A percentile compares a stretch with the other conserved stretches of the same genome.
phyloP scores from a whole-genome alignment of 2,888 invertebrate genomes.

The Aricia artaxerxes region DNA sequence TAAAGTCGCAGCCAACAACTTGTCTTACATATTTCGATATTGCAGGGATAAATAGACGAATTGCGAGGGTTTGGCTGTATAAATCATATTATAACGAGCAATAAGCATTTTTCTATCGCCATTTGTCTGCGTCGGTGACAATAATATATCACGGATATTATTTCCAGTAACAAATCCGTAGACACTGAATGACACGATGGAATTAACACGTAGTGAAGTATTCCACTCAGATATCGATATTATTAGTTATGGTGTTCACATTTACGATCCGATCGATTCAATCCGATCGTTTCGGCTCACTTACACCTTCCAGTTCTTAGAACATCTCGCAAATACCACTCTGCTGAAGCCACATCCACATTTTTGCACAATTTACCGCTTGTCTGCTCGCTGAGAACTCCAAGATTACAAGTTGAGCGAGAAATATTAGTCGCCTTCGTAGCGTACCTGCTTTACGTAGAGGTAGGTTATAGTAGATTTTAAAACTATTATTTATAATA shows the following conservation, averaged over 20 bases:
- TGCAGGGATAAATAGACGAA: background rate
- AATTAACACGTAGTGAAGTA: background rate
- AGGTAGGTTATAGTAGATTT: background rate
- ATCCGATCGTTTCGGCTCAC: background rate
- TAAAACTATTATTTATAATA: background rate
- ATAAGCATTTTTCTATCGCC: conserved; percentile 15
- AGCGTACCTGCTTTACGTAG: background rate
- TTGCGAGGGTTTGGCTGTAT: conserved; percentile 1
- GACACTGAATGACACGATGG: background rate
- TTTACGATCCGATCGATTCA: background rate
- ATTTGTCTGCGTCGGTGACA: background rate
- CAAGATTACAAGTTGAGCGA: background rate
- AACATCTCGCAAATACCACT: background rate
- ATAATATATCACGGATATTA: conserved; percentile 18
- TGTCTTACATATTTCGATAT: background rate
- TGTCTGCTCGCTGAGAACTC: conserved; percentile 5
- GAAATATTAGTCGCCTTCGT: background rate
- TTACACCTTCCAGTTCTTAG: background rate
- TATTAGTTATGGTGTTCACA: background rate
- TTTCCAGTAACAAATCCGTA: background rate
- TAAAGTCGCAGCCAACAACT: background rate
- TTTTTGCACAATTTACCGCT: conserved; percentile 5
- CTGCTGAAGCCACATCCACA: background rate
- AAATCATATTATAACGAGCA: conserved; percentile 19
- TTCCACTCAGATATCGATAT: background rate